These are phyloP conservation scores for Kryptolebias ocellatus DNA, from an alignment of 2,797 vertebrate species.

Conservation along the genomic window DNA sequence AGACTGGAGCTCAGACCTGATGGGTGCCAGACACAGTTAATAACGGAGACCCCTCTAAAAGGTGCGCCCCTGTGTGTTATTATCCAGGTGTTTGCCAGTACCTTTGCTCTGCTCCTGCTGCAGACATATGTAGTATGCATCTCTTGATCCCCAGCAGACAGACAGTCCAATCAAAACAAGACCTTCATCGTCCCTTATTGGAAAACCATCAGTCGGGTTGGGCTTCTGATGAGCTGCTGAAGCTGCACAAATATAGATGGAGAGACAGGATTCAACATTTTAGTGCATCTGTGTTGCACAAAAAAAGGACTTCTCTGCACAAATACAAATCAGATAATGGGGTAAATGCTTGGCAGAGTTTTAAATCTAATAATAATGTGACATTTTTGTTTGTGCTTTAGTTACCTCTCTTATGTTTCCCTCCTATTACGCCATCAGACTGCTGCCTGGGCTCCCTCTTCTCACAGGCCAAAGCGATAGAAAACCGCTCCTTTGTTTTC, in stretches of 20 bases:
- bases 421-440: constrained; percentile 80
- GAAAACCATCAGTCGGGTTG: constrained; percentile 82
- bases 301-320: not conserved
- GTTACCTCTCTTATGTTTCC: constrained; percentile 88
- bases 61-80: not conserved
- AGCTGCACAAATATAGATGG: constrained; percentile 36
- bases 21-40: constrained; percentile 13
- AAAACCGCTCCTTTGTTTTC: constrained; percentile 86
- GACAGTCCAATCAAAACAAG: constrained; percentile 88
- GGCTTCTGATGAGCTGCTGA: constrained; percentile 48
- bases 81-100: constrained; percentile 42
- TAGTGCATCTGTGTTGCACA: not conserved
- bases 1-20: constrained; percentile 89
- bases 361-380: not conserved
- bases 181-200: constrained; percentile 81
- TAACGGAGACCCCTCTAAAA: not conserved
- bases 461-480: constrained; percentile 90
- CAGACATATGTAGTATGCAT: constrained; percentile 93
- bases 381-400: not conserved
- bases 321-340: not conserved
- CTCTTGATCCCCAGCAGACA: constrained; percentile 94
- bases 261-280: not conserved
- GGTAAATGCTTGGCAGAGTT: not conserved
- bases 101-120: constrained; percentile 87
- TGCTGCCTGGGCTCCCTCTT: constrained; percentile 71